Evolutionary conservation across 2,797 vertebrate genomes (phyloP).

Genomic region (Thalassophryne amazonica): DNA sequence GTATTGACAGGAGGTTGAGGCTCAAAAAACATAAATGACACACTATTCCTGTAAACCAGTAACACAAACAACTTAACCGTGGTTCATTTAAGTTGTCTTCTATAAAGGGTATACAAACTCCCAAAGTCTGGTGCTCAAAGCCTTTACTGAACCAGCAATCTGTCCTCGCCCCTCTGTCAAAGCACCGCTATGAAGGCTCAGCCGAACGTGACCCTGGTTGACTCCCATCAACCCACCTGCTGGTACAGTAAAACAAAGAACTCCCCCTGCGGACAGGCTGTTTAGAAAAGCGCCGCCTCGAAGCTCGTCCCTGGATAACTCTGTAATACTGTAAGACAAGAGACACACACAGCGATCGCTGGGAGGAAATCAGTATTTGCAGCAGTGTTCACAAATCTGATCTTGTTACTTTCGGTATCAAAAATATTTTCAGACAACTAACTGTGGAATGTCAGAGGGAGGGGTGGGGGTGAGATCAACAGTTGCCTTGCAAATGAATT

Average conservation of each 20-base stretch:
- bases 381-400: conserved; percentile 6
- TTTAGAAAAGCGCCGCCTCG: conserved; percentile 68
- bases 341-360: background rate
- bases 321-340: conserved; percentile 17
- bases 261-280: conserved; percentile 65
- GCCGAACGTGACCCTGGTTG: conserved; percentile 72
- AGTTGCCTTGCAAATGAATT: conserved; percentile 11
- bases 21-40: too few species aligned
- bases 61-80: conserved; percentile 49
- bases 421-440: conserved; percentile 14
- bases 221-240: conserved; percentile 72
- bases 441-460: conserved; percentile 1
- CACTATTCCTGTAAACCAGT: conserved; percentile 50
- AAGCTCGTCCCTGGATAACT: conserved; percentile 63
- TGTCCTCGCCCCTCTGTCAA: conserved; percentile 71
- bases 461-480: too few species aligned
- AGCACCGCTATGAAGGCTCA: conserved; percentile 56
- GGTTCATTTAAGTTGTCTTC: conserved; percentile 70
- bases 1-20: too few species aligned
- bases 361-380: conserved; percentile 1
- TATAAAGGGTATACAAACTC: conserved; percentile 62
- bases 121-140: conserved; percentile 26
- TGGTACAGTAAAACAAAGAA: conserved; percentile 77
- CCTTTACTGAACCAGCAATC: conserved; percentile 70
- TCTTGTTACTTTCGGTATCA: conserved; percentile 11